A percentile compares a stretch with the other conserved stretches of the same genome.
Conservation (phyloP, 2,797 vertebrate genomes). For the Nyctalus aviator region DNA sequence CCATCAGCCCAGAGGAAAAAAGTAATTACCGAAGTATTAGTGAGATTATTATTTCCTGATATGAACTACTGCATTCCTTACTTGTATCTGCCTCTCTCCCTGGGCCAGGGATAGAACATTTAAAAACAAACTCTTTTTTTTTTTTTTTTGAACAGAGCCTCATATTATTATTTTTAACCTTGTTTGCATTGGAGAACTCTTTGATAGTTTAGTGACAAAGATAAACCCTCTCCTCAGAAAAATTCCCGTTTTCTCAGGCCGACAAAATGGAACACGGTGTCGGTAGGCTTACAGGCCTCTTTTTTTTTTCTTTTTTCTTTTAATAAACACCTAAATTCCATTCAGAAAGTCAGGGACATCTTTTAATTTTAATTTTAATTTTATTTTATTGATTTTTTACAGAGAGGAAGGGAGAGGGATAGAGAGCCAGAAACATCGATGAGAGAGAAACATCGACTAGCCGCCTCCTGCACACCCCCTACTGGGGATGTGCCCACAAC, state of each 20-base stretch:
- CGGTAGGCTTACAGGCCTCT: not conserved
- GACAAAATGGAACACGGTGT: not conserved
- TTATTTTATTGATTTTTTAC: too few species aligned
- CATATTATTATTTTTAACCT: constrained; percentile 55
- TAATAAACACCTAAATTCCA: too few species aligned
- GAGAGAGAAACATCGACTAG: too few species aligned
- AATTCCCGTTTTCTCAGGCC: not conserved
- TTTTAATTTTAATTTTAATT: too few species aligned
- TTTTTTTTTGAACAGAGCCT: constrained; percentile 16
- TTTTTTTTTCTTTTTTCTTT: too few species aligned
- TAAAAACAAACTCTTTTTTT: constrained; percentile 40
- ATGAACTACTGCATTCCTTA: constrained; percentile 86
- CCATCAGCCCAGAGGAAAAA: constrained; percentile 88
- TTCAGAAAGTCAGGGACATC: too few species aligned
- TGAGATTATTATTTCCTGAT: constrained; percentile 90
- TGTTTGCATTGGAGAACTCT: constrained; percentile 29
- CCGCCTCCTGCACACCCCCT: too few species aligned
- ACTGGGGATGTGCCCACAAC: too few species aligned
- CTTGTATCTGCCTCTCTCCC: constrained; percentile 81
- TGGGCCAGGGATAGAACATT: constrained; percentile 49
- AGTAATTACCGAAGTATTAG: constrained; percentile 90
- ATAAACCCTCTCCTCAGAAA: constrained; percentile 36
- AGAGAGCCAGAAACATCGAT: too few species aligned
- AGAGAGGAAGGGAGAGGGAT: too few species aligned
- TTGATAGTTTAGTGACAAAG: constrained; percentile 21